Conservation (phyloP, 2,797 vertebrate species). For the Silurus lanzhouensis region DNA sequence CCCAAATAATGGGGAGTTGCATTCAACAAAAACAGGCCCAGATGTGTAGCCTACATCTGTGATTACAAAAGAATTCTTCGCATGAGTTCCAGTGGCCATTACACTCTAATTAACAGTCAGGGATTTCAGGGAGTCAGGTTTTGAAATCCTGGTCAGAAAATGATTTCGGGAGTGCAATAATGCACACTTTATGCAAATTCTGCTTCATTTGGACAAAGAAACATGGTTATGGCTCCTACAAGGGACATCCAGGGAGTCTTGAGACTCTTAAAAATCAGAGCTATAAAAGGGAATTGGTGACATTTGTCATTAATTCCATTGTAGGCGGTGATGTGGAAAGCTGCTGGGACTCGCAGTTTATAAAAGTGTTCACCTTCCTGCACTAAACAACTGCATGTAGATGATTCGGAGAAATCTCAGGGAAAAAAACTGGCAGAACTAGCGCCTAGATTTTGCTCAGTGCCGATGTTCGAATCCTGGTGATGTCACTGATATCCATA, state of each 20-base stretch:
- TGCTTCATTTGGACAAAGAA: constrained; percentile 1
- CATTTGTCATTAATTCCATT: constrained; percentile 7
- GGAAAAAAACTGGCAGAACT: background rate
- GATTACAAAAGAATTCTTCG: constrained; percentile 15
- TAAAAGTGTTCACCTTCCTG: background rate
- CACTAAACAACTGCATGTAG: background rate
- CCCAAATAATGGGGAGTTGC: background rate
- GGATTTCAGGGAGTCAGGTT: too few relatives aligned
- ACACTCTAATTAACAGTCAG: constrained; percentile 24
- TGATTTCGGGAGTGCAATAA: constrained; percentile 17
- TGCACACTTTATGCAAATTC: constrained; percentile 22
- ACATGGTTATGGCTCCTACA: background rate
- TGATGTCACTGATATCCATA: background rate
- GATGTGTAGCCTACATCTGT: background rate
- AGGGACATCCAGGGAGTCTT: background rate
- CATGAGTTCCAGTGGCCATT: background rate
- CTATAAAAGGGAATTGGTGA: background rate
- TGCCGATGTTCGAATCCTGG: background rate
- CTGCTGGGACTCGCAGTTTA: background rate
- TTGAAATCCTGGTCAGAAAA: too few relatives aligned
- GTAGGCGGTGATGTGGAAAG: background rate
- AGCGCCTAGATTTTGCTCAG: background rate
- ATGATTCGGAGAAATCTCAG: background rate
- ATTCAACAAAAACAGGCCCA: background rate
- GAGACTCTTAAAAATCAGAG: background rate